A percentile compares a stretch with the other conserved stretches of the same genome.
These are phyloP conservation scores for Coelinius sp. DNA, from an alignment of 2,888 invertebrate species.

Conservation along the genomic window DNA sequence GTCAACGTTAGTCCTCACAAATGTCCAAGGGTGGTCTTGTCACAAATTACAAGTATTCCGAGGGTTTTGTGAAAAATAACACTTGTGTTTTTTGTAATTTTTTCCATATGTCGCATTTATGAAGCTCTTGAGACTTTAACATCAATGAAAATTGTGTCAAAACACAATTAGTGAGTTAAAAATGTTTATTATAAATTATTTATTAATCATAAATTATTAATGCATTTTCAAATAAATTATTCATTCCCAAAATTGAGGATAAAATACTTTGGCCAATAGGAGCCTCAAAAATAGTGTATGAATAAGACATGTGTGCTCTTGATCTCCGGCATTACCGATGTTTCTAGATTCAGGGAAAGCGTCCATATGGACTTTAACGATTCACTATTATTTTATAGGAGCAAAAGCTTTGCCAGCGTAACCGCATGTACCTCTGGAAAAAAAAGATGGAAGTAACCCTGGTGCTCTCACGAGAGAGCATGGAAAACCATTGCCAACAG, in stretches of 20 bases:
- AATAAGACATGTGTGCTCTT: constrained; percentile 20
- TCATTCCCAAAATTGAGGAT: background rate
- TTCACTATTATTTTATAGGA: constrained; percentile 51
- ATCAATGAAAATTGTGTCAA: background rate
- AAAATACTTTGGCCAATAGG: background rate
- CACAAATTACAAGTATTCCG: background rate
- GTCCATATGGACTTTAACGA: constrained; percentile 49
- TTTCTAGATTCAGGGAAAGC: constrained; percentile 44
- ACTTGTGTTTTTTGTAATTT: background rate
- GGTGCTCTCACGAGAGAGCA: constrained; percentile 23
- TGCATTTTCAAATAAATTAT: background rate
- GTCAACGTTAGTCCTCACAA: constrained; percentile 11
- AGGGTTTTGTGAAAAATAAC: background rate
- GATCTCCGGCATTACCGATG: constrained; percentile 13
- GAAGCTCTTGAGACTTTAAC: background rate
- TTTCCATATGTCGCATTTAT: background rate
- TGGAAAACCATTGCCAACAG: constrained; percentile 24
- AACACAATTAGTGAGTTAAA: background rate
- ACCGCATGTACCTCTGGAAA: constrained; percentile 15
- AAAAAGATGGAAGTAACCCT: background rate
- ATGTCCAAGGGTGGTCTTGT: constrained; percentile 13
- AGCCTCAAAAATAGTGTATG: background rate
- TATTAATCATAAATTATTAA: background rate
- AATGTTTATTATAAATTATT: background rate
- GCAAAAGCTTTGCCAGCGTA: constrained; percentile 36